These are phyloP conservation scores for Anoncus sp. DNA, from an alignment of 2,888 invertebrate species.

Conservation along the genomic window DNA sequence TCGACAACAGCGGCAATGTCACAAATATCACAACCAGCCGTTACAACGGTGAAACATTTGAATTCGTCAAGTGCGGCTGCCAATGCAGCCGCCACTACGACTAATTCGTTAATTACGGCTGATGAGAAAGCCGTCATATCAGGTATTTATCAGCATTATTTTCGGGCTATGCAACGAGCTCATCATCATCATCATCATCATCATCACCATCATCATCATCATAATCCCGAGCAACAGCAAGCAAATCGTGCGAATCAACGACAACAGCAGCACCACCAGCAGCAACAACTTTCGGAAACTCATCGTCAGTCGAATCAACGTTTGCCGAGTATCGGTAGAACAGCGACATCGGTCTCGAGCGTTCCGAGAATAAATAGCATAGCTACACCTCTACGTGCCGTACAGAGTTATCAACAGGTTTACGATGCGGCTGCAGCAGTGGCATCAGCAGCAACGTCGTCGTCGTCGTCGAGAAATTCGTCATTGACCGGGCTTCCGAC, in stretches of 20 bases:
- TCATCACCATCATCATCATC: constrained; percentile 65
- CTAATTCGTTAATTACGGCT: constrained; percentile 74
- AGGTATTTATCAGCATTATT: constrained; percentile 80
- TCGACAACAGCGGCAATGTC: constrained; percentile 55
- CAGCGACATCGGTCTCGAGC: constrained; percentile 67
- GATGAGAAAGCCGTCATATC: constrained; percentile 79
- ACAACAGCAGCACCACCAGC: constrained; percentile 66
- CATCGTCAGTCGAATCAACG: constrained; percentile 67
- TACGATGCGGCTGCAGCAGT: constrained; percentile 64
- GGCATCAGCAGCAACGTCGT: no score
- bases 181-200: constrained; percentile 73
- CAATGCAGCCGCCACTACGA: no score
- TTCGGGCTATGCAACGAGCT: constrained; percentile 77
- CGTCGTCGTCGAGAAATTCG: constrained; percentile 35
- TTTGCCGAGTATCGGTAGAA: constrained; percentile 66
- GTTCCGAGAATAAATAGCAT: constrained; percentile 49
- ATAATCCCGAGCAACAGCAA: constrained; percentile 66
- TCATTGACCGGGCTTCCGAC: constrained; percentile 13
- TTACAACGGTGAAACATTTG: constrained; percentile 42
- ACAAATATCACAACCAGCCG: constrained; percentile 50
- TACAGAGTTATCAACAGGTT: constrained; percentile 62
- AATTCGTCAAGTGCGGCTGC: constrained; percentile 38
- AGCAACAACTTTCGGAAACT: constrained; percentile 70
- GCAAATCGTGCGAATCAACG: constrained; percentile 63
- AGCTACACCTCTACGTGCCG: constrained; percentile 50